phyloP scores from a whole-genome alignment of 2,888 invertebrate genomes.

The Mythimna albipuncta region DNA sequence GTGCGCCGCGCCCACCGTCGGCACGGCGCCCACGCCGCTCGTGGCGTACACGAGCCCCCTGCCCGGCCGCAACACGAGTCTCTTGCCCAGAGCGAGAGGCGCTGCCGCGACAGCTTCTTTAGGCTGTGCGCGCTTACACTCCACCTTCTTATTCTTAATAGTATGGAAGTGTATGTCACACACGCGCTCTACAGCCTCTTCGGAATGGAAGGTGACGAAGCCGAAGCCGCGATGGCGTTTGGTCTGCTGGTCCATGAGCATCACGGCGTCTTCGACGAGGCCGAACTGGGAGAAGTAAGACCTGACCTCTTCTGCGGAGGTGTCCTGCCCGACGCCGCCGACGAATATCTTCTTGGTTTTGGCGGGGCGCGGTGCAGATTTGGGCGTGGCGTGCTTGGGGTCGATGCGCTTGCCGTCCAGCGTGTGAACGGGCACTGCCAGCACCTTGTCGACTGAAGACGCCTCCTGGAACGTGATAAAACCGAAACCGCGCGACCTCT shows the following conservation, averaged over 20 bases:
- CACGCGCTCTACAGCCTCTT: conserved; percentile 97
- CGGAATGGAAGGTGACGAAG: conserved; percentile 97
- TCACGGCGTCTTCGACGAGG: conserved; percentile 97
- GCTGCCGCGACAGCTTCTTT: conserved; percentile 95
- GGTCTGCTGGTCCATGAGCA: conserved; percentile 98
- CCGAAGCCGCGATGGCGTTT: conserved; percentile 97
- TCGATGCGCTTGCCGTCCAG: conserved; percentile 98
- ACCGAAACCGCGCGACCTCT: conserved; percentile 98
- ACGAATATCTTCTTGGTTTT: conserved; percentile 98
- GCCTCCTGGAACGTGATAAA: conserved; percentile 98
- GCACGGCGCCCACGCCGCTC: conserved; percentile 77
- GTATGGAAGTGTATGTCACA: conserved; percentile 98
- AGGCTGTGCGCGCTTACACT: conserved; percentile 98
- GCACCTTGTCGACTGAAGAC: conserved; percentile 96
- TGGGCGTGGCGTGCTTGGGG: conserved; percentile 98
- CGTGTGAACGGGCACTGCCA: conserved; percentile 97
- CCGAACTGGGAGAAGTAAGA: conserved; percentile 97
- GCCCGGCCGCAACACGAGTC: conserved; percentile 93
- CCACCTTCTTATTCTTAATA: conserved; percentile 97
- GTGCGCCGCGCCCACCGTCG: conserved; percentile 77
- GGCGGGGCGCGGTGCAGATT: conserved; percentile 96
- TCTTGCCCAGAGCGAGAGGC: conserved; percentile 93
- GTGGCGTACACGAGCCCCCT: conserved; percentile 91
- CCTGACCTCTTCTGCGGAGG: conserved; percentile 97
- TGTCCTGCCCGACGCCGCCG: conserved; percentile 97